A percentile compares a stretch with the other conserved stretches of the same genome.
These are phyloP conservation scores for Polypterus senegalus DNA, from an alignment of 2,113 vertebrate species.

Conservation along the genomic window DNA sequence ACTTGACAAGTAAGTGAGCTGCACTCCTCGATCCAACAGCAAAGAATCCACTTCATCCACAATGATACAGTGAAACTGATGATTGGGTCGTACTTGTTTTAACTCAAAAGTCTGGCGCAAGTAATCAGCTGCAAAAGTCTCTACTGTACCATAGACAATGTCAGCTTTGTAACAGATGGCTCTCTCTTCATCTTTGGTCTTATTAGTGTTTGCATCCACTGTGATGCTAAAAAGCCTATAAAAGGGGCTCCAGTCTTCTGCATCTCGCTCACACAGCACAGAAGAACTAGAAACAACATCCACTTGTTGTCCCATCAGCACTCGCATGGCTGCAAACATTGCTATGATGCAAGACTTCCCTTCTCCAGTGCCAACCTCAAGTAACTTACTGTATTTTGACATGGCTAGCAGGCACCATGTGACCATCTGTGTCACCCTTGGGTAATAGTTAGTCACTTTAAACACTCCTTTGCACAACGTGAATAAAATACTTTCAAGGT, in stretches of 20 bases:
- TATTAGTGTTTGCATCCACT: conserved; percentile 26
- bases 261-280: conserved; percentile 18
- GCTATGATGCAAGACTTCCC: conserved; percentile 43
- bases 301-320: conserved; percentile 11
- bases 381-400: conserved; percentile 25
- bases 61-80: conserved; percentile 36
- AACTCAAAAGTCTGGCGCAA: conserved; percentile 23
- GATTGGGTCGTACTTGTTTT: conserved; percentile 21
- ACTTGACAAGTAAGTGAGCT: conserved; percentile 24
- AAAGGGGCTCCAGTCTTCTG: conserved; percentile 14
- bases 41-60: conserved; percentile 45
- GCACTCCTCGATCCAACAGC: conserved; percentile 37
- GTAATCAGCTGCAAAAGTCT: conserved; percentile 35
- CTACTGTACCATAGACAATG: conserved; percentile 40
- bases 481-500: conserved; percentile 9
- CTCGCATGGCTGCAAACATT: conserved; percentile 42
- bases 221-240: conserved; percentile 12
- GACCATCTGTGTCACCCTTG: conserved; percentile 37
- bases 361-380: conserved; percentile 39
- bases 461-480: conserved; percentile 16
- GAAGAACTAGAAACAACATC: conserved; percentile 21
- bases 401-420: conserved; percentile 40
- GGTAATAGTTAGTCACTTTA: conserved; percentile 5
- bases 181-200: neutral
- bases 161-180: conserved; percentile 27